A percentile compares a stretch with the other conserved stretches of the same genome.
These are phyloP conservation scores for Momotus momota DNA, from an alignment of 2,797 vertebrate species.

Conservation along the genomic window DNA sequence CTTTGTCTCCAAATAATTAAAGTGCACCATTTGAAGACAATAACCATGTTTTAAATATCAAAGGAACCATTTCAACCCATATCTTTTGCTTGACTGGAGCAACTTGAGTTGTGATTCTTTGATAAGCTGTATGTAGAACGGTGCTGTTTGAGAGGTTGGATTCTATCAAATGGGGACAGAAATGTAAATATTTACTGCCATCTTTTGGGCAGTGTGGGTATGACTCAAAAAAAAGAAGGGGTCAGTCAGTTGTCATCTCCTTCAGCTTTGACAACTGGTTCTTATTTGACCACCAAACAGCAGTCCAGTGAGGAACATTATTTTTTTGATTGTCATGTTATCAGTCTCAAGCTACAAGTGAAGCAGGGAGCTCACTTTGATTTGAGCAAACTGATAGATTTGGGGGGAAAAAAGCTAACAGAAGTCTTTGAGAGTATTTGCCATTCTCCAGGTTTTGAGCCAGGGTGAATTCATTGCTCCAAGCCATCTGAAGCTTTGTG, in stretches of 20 bases:
- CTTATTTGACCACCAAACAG: neutral
- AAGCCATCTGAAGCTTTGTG: neutral
- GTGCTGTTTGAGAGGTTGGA: neutral
- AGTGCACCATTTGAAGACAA: neutral
- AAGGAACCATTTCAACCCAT: neutral
- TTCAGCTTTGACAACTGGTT: neutral
- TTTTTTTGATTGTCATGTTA: neutral
- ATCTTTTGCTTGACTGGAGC: neutral
- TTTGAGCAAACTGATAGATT: neutral
- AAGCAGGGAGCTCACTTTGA: neutral
- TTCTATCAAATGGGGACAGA: neutral
- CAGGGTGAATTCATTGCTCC: neutral
- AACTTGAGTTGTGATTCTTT: neutral
- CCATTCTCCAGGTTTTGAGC: neutral
- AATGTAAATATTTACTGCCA: conserved; percentile 69
- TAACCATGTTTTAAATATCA: neutral
- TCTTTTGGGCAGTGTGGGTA: conserved; percentile 64
- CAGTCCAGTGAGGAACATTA: neutral
- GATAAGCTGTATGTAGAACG: neutral
- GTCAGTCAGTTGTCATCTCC: neutral
- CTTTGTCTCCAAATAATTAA: neutral
- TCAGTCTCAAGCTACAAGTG: rapidly evolving
- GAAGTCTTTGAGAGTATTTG: neutral
- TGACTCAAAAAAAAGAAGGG: neutral
- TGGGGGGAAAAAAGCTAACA: neutral